Conservation (phyloP, 1,140 invertebrate genomes). For the Sarcophaga peregrina region DNA sequence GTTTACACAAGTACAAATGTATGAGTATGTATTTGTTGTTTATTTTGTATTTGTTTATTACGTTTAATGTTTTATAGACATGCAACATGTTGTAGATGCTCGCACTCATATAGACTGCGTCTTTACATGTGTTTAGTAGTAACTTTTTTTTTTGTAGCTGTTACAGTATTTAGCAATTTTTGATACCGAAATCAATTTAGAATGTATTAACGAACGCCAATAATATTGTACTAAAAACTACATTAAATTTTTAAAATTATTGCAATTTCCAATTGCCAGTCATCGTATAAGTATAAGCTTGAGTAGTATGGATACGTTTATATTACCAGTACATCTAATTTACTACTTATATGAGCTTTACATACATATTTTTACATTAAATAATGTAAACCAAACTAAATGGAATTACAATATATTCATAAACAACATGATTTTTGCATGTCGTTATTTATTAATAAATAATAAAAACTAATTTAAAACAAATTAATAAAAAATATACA, state of each 20-base stretch:
- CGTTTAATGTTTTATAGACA: conserved; percentile 4
- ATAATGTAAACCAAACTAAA: neutral
- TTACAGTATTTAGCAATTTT: conserved; percentile 2
- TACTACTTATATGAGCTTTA: neutral
- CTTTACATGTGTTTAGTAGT: neutral
- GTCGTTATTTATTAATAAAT: neutral
- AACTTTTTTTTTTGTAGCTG: too few species aligned
- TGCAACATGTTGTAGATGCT: neutral
- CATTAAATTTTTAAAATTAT: conserved; percentile 14
- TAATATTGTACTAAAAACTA: neutral
- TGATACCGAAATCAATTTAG: neutral
- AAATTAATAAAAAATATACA: neutral
- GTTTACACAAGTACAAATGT: too few species aligned
- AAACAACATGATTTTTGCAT: conserved; percentile 13
- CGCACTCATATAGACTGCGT: too few species aligned
- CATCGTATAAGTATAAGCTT: too few species aligned
- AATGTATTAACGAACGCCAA: neutral
- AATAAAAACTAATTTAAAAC: neutral
- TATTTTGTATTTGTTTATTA: too few species aligned
- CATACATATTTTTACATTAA: neutral
- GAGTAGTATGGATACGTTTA: too few species aligned
- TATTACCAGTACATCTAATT: neutral
- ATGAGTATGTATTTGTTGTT: too few species aligned
- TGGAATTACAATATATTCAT: neutral
- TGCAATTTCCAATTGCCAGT: neutral